Percentiles rank a stretch among this genome's conserved stretches.
Evolutionary conservation across 2,797 vertebrate species (phyloP).

Genomic region (Gymnothorax reevesii): DNA sequence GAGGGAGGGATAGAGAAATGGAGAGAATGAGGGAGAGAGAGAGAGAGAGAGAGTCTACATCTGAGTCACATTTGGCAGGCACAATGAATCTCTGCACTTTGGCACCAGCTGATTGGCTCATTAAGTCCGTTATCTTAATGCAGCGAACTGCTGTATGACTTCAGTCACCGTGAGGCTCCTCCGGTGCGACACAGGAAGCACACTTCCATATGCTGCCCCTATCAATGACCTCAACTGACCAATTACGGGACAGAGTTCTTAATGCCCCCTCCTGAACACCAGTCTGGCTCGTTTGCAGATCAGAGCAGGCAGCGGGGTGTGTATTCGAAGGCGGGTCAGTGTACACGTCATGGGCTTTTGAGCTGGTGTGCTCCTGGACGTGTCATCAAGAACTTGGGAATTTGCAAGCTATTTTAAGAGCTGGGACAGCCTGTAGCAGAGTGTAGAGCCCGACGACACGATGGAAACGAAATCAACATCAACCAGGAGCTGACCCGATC

Average conservation of each 20-base stretch:
- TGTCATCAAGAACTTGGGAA: neutral
- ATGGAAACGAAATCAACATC: too few relatives aligned
- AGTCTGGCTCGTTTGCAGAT: neutral
- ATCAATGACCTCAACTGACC: constrained; percentile 44
- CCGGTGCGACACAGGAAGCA: neutral
- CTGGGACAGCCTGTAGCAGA: too few relatives aligned
- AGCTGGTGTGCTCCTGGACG: neutral
- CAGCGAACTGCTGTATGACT: constrained; percentile 32
- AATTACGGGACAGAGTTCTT: neutral
- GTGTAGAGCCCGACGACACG: too few relatives aligned
- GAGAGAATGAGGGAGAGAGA: neutral
- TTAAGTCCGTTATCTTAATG: constrained; percentile 75
- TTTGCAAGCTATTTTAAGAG: neutral
- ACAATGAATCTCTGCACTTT: constrained; percentile 58
- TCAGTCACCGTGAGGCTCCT: neutral
- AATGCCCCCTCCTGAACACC: neutral
- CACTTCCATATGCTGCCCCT: constrained; percentile 43
- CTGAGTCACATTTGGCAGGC: constrained; percentile 56
- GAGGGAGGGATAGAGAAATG: neutral
- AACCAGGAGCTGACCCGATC: too few relatives aligned
- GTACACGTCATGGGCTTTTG: neutral
- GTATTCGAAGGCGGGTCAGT: neutral
- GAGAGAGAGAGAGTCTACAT: constrained; percentile 44
- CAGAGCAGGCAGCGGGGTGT: neutral
- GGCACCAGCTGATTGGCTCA: constrained; percentile 66